Conservation (phyloP, 2,888 invertebrate species). For the Auanema freiburgensis region DNA sequence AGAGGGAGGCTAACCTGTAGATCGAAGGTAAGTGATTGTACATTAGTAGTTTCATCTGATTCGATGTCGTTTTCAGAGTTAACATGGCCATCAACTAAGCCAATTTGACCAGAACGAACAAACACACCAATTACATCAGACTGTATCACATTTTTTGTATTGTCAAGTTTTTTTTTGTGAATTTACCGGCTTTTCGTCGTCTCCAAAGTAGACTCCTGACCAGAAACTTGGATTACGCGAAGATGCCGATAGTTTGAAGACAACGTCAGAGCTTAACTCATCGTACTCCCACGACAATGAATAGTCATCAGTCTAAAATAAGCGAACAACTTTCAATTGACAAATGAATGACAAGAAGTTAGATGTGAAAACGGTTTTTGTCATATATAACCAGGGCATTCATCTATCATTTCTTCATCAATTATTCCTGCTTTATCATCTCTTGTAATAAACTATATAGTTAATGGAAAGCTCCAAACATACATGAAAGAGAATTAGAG, state of each 20-base stretch:
- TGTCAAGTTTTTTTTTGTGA: background rate
- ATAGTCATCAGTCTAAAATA: slow-evolving; percentile 22
- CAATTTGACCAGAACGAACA: slow-evolving; percentile 45
- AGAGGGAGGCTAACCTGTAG: background rate
- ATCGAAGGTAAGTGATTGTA: slow-evolving; percentile 43
- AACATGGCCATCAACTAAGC: slow-evolving; percentile 41
- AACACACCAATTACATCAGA: slow-evolving; percentile 43
- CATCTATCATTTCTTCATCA: no score
- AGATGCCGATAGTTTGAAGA: slow-evolving; percentile 36
- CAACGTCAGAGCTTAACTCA: slow-evolving; percentile 42
- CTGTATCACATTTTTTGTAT: slow-evolving; percentile 19
- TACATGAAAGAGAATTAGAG: no score
- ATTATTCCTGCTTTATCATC: no score
- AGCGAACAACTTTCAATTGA: no score
- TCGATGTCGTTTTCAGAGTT: slow-evolving; percentile 35
- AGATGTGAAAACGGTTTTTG: no score
- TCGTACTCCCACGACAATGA: slow-evolving; percentile 42
- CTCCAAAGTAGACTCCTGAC: slow-evolving; percentile 38
- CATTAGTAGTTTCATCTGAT: slow-evolving; percentile 44
- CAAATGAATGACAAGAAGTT: no score
- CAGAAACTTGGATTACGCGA: slow-evolving; percentile 36
- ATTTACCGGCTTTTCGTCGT: slow-evolving; percentile 33
- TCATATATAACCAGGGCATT: no score
- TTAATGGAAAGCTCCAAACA: no score
- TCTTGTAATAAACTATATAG: no score